phyloP scores from a whole-genome alignment of 2,113 vertebrate genomes.

The Amblyornis subalaris region DNA sequence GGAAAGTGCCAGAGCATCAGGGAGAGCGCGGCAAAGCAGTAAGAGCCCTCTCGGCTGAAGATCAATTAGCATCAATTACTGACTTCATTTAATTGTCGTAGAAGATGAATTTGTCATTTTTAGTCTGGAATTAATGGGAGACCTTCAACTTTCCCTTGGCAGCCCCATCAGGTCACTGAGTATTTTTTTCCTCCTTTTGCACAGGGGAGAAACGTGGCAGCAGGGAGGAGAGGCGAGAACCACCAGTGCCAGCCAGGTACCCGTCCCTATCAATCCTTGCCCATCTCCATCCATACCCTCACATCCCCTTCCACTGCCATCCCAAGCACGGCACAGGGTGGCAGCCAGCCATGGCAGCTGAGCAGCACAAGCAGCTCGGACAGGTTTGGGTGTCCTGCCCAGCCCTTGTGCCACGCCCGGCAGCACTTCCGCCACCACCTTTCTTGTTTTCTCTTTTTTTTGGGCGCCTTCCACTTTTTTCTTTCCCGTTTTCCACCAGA shows the following conservation, averaged over 20 bases:
- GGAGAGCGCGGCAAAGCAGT: constrained; percentile 26
- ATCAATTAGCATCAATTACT: constrained; percentile 90
- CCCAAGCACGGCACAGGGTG: neutral
- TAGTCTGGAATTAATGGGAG: constrained; percentile 86
- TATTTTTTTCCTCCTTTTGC: constrained; percentile 43
- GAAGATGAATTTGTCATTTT: constrained; percentile 89
- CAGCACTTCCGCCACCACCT: neutral
- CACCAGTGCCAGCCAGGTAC: accelerated
- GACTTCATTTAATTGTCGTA: constrained; percentile 89
- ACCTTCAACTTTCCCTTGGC: constrained; percentile 85
- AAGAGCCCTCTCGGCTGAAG: constrained; percentile 75
- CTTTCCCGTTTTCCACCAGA: constrained; percentile 71
- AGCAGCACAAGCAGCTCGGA: neutral
- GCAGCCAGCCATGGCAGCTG: neutral
- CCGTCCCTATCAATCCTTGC: neutral
- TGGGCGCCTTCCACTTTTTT: constrained; percentile 6
- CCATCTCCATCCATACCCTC: neutral
- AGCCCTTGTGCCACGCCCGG: accelerated
- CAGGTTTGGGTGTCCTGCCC: neutral
- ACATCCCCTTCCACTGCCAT: neutral
- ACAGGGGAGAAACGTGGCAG: neutral
- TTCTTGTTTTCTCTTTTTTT: neutral
- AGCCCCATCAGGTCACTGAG: constrained; percentile 60
- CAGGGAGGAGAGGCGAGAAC: neutral
- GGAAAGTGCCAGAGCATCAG: constrained; percentile 22